Conservation (phyloP, 2,888 invertebrate species). For the Leucoptera coffeella region DNA sequence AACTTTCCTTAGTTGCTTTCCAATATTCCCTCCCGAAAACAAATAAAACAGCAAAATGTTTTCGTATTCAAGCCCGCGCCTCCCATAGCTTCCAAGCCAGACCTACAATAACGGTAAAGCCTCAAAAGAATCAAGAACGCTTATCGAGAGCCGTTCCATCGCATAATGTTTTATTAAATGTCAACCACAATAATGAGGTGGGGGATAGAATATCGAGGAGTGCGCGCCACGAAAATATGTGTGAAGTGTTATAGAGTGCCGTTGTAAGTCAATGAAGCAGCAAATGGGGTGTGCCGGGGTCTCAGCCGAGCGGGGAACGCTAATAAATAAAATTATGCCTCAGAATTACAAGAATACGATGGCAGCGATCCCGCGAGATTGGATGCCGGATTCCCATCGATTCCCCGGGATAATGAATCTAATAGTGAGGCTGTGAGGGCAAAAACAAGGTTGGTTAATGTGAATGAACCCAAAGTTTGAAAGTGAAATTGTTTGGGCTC, state of each 20-base stretch:
- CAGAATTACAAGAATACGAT: conserved; percentile 51
- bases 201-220: conserved; percentile 27
- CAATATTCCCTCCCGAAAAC: conserved; percentile 4
- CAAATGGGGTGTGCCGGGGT: conserved; percentile 48
- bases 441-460: conserved; percentile 18
- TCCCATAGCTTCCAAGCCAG: too few relatives aligned
- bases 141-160: conserved; percentile 34
- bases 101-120: too few relatives aligned
- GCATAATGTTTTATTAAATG: conserved; percentile 52
- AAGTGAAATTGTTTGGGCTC: too few relatives aligned
- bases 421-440: conserved; percentile 31
- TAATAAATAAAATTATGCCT: conserved; percentile 53
- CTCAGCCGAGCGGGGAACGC: conserved; percentile 33
- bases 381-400: conserved; percentile 44
- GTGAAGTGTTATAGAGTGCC: conserved; percentile 50
- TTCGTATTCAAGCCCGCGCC: too few relatives aligned
- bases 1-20: conserved; percentile 4
- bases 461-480: too few relatives aligned
- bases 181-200: conserved; percentile 52
- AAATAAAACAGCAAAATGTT: too few relatives aligned
- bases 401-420: conserved; percentile 41
- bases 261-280: conserved; percentile 55
- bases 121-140: conserved; percentile 13
- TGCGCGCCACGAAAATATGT: conserved; percentile 51
- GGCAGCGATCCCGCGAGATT: conserved; percentile 39